A percentile compares a stretch with the other conserved stretches of the same genome.
Conservation (phyloP, 2,797 vertebrate genomes). For the Cynopterus sphinx region DNA sequence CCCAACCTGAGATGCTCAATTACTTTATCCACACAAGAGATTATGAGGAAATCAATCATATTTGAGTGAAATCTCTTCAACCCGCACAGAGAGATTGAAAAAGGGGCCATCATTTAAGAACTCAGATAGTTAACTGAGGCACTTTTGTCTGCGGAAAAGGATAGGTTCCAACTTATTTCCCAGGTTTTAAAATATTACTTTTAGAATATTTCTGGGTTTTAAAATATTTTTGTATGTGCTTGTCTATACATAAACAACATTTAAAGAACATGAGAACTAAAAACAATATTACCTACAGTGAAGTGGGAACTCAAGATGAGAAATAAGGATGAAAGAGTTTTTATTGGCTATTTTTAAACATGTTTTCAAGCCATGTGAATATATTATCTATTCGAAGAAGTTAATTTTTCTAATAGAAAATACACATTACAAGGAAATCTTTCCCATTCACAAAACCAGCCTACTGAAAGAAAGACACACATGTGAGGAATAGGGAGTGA, state of each 20-base stretch:
- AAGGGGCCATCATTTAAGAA: not conserved
- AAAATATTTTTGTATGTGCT: not conserved
- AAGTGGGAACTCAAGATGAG: not conserved
- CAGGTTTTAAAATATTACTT: slow-evolving; percentile 7
- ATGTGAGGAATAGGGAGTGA: not conserved
- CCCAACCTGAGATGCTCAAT: not conserved
- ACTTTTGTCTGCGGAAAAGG: not conserved
- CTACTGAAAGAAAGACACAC: not conserved
- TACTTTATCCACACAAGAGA: not conserved
- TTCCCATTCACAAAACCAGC: not conserved
- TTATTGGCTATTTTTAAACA: not conserved
- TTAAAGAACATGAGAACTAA: not conserved
- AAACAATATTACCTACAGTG: not conserved
- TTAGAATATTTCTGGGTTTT: too few relatives aligned
- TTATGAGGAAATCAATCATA: not conserved
- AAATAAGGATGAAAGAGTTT: not conserved
- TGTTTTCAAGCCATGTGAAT: not conserved
- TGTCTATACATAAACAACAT: not conserved
- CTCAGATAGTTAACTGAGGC: not conserved
- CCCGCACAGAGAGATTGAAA: not conserved
- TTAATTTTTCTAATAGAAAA: not conserved
- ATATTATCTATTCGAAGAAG: not conserved
- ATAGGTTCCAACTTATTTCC: not conserved
- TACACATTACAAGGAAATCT: not conserved
- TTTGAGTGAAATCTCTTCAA: not conserved